Conservation (phyloP, 30 jellyfish, hydroid and myxozoan genomes). For the Mastigias papua region DNA sequence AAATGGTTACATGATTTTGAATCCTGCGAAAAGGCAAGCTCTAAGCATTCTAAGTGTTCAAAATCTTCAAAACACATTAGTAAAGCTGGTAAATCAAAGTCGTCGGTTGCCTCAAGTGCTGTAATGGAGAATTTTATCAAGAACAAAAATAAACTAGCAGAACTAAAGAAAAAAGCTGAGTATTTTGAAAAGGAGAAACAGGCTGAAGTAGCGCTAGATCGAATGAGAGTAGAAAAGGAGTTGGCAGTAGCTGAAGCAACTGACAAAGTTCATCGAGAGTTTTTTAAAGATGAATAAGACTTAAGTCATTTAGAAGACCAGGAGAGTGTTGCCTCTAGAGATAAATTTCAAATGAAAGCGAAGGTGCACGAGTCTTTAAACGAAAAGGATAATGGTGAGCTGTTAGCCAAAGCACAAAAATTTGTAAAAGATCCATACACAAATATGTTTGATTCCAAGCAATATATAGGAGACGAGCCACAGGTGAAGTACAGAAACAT, state of each 20-base stretch:
- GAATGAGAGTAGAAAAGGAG: constrained; percentile 57
- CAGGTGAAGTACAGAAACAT: neutral
- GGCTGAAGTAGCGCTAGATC: constrained; percentile 56
- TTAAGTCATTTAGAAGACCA: constrained; percentile 11
- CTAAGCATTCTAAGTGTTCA: constrained; percentile 40
- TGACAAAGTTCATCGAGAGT: constrained; percentile 46
- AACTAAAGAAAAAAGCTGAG: constrained; percentile 49
- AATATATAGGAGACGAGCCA: neutral
- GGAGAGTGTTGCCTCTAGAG: neutral
- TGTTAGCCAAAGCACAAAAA: neutral
- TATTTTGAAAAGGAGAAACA: constrained; percentile 58
- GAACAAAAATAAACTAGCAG: constrained; percentile 47
- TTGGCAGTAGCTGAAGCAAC: constrained; percentile 62
- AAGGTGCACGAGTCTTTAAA: neutral
- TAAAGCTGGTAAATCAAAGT: constrained; percentile 3
- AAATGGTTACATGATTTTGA: constrained; percentile 39
- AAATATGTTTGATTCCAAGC: neutral
- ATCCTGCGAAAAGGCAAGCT: constrained; percentile 16
- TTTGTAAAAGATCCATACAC: neutral
- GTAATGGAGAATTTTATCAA: constrained; percentile 44
- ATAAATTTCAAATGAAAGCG: neutral
- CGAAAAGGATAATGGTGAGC: neutral
- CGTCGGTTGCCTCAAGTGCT: neutral
- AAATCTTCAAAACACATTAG: constrained; percentile 40
- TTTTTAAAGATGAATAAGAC: constrained; percentile 18